Percentiles rank a stretch among this genome's conserved stretches.
Conservation (phyloP, 2,797 vertebrate genomes). For the Falco berigora region DNA sequence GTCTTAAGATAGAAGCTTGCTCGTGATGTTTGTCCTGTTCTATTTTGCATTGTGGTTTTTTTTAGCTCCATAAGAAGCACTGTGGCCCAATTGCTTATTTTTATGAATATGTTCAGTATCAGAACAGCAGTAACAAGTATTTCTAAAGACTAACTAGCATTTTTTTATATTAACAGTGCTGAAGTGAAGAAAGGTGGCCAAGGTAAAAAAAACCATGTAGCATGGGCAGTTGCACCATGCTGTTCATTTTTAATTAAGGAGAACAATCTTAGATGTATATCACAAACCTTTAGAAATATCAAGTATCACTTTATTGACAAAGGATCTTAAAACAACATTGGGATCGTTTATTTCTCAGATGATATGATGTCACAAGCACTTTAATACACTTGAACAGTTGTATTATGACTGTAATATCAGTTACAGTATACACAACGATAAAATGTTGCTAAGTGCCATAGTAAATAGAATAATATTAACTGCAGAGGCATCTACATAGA, state of each 20-base stretch:
- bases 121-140: background rate
- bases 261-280: background rate
- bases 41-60: background rate
- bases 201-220: background rate
- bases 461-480: background rate
- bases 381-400: background rate
- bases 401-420: background rate
- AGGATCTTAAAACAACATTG: background rate
- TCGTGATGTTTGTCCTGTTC: background rate
- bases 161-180: background rate
- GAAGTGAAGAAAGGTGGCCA: background rate
- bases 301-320: background rate
- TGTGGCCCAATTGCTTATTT: background rate
- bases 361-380: background rate
- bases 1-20: background rate
- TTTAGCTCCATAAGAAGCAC: background rate
- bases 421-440: background rate
- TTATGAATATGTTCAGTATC: background rate
- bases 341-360: background rate
- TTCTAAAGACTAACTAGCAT: background rate
- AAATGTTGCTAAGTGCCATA: background rate
- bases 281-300: background rate
- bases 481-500: background rate
- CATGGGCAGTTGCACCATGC: background rate
- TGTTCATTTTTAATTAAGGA: background rate